Evolutionary conservation across 1,140 invertebrate species (phyloP).

Genomic region (Panagrolaimus sp.): DNA sequence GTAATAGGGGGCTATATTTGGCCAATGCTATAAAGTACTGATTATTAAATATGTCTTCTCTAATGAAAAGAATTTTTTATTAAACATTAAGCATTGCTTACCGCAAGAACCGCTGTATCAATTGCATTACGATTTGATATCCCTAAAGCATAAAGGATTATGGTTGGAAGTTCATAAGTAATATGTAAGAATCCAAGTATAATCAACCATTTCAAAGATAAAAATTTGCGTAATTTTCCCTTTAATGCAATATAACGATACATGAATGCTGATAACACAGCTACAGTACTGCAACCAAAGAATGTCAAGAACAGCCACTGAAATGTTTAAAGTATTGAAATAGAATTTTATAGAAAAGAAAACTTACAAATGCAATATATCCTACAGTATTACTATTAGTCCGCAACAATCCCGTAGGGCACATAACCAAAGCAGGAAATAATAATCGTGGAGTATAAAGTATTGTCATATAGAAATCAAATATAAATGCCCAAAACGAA

Average conservation of each 20-base stretch:
- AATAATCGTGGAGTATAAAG: not conserved
- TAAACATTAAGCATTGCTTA: not conserved
- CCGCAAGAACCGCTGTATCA: not conserved
- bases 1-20: not conserved
- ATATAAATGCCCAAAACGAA: not conserved
- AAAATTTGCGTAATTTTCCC: too few relatives aligned
- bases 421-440: conserved; percentile 10
- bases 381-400: not conserved
- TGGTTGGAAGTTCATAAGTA: not conserved
- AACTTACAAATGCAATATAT: not conserved
- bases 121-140: not conserved
- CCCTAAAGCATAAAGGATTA: not conserved
- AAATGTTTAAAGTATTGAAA: not conserved
- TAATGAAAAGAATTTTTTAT: too few relatives aligned
- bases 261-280: not conserved
- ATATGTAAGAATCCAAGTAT: not conserved
- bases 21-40: not conserved
- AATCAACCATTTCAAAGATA: not conserved
- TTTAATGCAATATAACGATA: not conserved
- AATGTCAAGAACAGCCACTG: not conserved
- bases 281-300: not conserved
- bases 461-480: conserved; percentile 10
- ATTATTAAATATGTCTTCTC: too few relatives aligned
- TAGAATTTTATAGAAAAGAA: not conserved
- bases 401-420: not conserved